phyloP scores from a whole-genome alignment of 2,797 vertebrate genomes.

The Enteromius argenteus region DNA sequence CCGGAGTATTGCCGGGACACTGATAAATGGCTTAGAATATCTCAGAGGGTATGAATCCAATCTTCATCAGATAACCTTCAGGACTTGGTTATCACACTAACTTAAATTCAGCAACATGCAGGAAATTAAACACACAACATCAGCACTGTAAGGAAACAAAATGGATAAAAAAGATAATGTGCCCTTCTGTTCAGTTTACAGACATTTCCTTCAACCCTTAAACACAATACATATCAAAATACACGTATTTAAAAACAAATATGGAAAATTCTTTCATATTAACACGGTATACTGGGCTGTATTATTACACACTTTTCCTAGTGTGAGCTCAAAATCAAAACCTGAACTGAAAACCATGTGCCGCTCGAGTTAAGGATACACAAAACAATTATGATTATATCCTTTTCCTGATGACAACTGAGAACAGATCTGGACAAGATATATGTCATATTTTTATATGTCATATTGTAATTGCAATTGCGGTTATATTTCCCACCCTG shows the following conservation, averaged over 20 bases:
- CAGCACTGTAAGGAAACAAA: background rate
- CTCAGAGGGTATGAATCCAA: background rate
- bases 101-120: conserved; percentile 21
- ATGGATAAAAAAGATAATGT: background rate
- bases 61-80: conserved; percentile 46
- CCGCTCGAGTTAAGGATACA: background rate
- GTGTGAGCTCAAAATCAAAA: background rate
- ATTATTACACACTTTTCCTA: background rate
- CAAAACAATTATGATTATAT: background rate
- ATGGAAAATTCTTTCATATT: background rate
- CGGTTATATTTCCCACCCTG: background rate
- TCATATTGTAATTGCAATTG: background rate
- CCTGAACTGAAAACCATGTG: too few species aligned
- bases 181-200: background rate
- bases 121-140: conserved; percentile 2
- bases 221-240: background rate
- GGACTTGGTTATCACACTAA: conserved; percentile 12
- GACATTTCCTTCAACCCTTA: background rate
- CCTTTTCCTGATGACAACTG: background rate
- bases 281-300: background rate
- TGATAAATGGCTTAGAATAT: conserved; percentile 27
- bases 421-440: conserved; percentile 3
- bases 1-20: conserved; percentile 11
- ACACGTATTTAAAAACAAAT: background rate
- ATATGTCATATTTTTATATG: background rate